These are phyloP conservation scores for Mactromeris polynyma DNA, from an alignment of 2,888 invertebrate species.

Conservation along the genomic window DNA sequence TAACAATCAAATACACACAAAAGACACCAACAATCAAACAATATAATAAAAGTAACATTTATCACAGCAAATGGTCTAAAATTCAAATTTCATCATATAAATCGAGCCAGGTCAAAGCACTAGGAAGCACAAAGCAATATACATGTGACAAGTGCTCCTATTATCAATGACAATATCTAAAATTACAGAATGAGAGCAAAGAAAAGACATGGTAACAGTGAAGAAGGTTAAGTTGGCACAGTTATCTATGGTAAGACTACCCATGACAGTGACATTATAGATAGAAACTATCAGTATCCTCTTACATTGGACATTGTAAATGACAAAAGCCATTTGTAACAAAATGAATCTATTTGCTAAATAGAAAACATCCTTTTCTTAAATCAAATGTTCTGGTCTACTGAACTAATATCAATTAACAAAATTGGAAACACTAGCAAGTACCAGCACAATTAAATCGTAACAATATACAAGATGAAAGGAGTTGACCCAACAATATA, in stretches of 20 bases:
- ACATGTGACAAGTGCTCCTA: too few relatives aligned
- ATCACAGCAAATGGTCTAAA: not conserved
- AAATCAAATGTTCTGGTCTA: not conserved
- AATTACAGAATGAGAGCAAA: not conserved
- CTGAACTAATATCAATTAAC: slow-evolving; percentile 13
- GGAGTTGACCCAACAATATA: not conserved
- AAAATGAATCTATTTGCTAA: not conserved
- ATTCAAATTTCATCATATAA: not conserved
- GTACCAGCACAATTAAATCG: slow-evolving; percentile 26
- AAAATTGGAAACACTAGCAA: slow-evolving; percentile 44
- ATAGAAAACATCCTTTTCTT: slow-evolving; percentile 20
- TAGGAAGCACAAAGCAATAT: not conserved
- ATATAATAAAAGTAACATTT: too few relatives aligned
- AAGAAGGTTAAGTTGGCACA: slow-evolving; percentile 5
- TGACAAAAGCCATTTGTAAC: slow-evolving; percentile 10
- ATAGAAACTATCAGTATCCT: not conserved
- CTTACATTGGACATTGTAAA: not conserved
- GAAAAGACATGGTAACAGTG: not conserved
- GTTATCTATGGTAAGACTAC: not conserved
- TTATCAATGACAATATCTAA: not conserved
- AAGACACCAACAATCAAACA: too few relatives aligned
- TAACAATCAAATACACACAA: too few relatives aligned
- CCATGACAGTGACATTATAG: not conserved
- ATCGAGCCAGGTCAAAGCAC: not conserved
- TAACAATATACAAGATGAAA: slow-evolving; percentile 24